These are phyloP conservation scores for Conus ventricosus DNA, from an alignment of 1,140 invertebrate genomes.

Conservation along the genomic window DNA sequence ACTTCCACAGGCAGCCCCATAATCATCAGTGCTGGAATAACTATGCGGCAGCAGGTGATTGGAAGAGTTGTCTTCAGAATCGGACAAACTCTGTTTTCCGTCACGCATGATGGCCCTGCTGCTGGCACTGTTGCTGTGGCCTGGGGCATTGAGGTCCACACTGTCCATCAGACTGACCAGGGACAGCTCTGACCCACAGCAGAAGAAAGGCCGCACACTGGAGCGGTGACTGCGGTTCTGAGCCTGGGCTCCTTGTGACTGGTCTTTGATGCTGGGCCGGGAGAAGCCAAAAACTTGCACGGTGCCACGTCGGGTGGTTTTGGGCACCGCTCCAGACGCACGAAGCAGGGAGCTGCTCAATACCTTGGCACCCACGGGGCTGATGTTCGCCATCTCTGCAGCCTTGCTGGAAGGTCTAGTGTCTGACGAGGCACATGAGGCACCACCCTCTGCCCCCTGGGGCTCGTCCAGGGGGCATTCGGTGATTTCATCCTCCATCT, in stretches of 20 bases:
- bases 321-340: neutral
- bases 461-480: slow-evolving; percentile 18
- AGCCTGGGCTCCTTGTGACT: slow-evolving; percentile 15
- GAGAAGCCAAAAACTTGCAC: neutral
- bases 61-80: slow-evolving; percentile 21
- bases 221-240: slow-evolving; percentile 57
- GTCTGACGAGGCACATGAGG: neutral
- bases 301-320: neutral
- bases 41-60: slow-evolving; percentile 19
- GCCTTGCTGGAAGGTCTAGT: too few species aligned
- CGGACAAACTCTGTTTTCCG: neutral
- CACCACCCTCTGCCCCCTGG: neutral
- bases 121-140: neutral
- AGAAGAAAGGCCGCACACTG: slow-evolving; percentile 68
- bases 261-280: slow-evolving; percentile 1
- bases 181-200: slow-evolving; percentile 70
- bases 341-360: neutral
- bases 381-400: neutral
- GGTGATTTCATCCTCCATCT: slow-evolving; percentile 34
- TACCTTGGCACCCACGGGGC: neutral
- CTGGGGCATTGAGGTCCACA: slow-evolving; percentile 34
- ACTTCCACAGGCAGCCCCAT: neutral
- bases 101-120: neutral
- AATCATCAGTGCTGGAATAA: neutral
- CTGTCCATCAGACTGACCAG: slow-evolving; percentile 60